A percentile compares a stretch with the other conserved stretches of the same genome.
Conservation (phyloP, 2,113 vertebrate species). For the Periophthalmodon schlosseri region DNA sequence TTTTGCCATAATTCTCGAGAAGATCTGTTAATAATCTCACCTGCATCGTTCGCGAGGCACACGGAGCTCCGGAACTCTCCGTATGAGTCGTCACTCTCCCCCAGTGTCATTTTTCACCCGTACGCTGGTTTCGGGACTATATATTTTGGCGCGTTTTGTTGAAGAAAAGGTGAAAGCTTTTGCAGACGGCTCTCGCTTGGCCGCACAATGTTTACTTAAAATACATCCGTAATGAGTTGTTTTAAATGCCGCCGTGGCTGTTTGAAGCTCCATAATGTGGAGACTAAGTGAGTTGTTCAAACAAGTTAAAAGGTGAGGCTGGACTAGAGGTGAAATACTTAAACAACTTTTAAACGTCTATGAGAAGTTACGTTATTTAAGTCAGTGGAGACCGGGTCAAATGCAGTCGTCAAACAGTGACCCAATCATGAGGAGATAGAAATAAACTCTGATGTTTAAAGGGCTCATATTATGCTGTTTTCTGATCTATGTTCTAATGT, state of each 20-base stretch:
- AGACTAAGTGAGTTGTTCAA: neutral
- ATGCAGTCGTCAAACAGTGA: too few relatives aligned
- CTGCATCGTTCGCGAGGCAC: constrained; percentile 43
- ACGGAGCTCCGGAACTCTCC: constrained; percentile 28
- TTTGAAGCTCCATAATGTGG: neutral
- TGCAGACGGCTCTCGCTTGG: neutral
- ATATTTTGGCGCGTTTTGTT: neutral
- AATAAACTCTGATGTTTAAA: too few relatives aligned
- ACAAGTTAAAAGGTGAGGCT: neutral
- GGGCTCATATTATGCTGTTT: too few relatives aligned
- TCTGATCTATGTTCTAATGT: too few relatives aligned
- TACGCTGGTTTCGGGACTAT: neutral
- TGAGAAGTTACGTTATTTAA: neutral
- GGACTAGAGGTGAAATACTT: neutral
- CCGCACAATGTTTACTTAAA: neutral
- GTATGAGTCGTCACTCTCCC: constrained; percentile 19
- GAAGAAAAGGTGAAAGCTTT: constrained; percentile 10
- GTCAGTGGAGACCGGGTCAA: neutral
- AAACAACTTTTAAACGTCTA: neutral
- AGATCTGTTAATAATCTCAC: constrained; percentile 64
- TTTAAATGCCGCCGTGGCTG: constrained; percentile 1
- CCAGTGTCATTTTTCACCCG: neutral
- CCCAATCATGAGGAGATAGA: too few relatives aligned
- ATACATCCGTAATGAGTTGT: neutral
- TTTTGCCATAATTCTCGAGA: constrained; percentile 60